Evolutionary conservation across 2,113 vertebrate species (phyloP), one percentile per base, ranked within the genome.

Genomic region (Lontra canadensis): DNA sequence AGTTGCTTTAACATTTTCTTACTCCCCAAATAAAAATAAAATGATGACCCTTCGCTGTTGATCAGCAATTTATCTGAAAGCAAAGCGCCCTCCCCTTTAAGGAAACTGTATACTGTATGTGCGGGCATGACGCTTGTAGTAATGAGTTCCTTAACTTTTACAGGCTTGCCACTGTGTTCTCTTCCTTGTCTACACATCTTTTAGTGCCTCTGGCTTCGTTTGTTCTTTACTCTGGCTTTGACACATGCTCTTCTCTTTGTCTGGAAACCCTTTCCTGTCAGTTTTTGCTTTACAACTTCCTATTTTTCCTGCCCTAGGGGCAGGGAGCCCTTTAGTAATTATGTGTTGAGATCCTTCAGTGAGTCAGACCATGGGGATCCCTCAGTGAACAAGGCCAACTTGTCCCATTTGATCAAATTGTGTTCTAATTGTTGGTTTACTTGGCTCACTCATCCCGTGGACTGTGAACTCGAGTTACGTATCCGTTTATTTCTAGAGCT

Each of bases 1-100:
- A 93, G 5, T 82, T 88, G 67, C 4, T 76, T 88, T 83, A 73
- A 55, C 34, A 78, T 94, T 90, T 95, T 79, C 44, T 94, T 29
- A 20, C 63, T 12, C 63, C 29, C 23, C 31, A 80, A 94, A 57
- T 90, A 89, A 95, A 96, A 97, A 83, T 94, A 90, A 96, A 96
- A 83, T 95, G 4, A 82, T 81, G 92, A 14, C 31, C 67, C 31
- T 94, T 94, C 69, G 49, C 76, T 95, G 17, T 90, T 96, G 83
- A 73, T 74, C 73, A 96, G 42, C 76, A 90, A 1, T 82, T 92
- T 81, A 74, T 81, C 59, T 94, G 81, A 94, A 95, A 90, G 76
- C 34, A 79, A 73, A 88, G 12, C 7, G 17, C 42, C 21, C 26
- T 65, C 7, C 25, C 23, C 39, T 96, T 74, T 84, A 44, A 44